phyloP scores from a whole-genome alignment of 2,113 vertebrate species.

The Regulus satrapa region DNA sequence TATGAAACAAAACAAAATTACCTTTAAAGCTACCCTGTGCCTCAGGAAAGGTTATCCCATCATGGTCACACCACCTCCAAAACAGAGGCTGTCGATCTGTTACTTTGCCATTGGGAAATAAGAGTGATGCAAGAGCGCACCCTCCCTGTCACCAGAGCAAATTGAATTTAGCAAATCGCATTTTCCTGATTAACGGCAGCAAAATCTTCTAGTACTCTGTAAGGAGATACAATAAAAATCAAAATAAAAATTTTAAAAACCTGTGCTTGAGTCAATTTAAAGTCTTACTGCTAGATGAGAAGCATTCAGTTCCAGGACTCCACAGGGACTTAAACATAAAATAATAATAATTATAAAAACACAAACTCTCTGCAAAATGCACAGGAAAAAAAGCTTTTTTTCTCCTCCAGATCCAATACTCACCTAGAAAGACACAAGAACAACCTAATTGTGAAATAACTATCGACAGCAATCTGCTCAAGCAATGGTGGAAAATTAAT shows the following conservation, averaged over 20 bases:
- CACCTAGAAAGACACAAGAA: neutral
- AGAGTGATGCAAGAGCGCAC: slow-evolving; percentile 21
- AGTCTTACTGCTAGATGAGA: neutral
- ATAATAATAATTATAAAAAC: neutral
- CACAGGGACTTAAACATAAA: neutral
- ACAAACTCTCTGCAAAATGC: neutral
- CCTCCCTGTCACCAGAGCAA: neutral
- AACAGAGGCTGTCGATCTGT: neutral
- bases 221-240: too few relatives aligned
- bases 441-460: neutral
- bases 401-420: neutral
- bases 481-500: neutral
- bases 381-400: neutral
- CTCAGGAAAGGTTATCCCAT: neutral
- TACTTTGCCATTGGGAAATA: accelerated
- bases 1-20: neutral
- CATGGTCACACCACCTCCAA: neutral
- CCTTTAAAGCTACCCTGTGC: neutral
- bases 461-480: neutral
- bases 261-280: neutral
- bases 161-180: neutral
- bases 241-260: neutral
- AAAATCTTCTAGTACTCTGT: neutral
- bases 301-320: neutral
- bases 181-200: neutral